A percentile compares a stretch with the other conserved stretches of the same genome.
phyloP scores from a whole-genome alignment of 2,888 invertebrate species.

The Azorinus chamasolen region DNA sequence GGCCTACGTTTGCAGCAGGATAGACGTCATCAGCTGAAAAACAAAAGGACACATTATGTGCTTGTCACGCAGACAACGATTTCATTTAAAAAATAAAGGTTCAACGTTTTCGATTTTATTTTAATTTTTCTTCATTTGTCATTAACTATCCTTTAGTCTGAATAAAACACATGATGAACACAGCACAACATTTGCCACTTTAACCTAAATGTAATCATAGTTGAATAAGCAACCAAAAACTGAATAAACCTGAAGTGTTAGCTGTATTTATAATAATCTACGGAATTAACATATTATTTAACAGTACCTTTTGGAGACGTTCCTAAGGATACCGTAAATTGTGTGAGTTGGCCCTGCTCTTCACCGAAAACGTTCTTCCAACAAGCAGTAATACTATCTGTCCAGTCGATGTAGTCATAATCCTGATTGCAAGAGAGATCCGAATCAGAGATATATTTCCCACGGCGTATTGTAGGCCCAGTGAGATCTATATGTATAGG shows the following conservation, averaged over 20 bases:
- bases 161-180: no score
- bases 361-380: conserved; percentile 62
- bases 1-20: conserved; percentile 17
- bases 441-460: conserved; percentile 59
- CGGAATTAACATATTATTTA: no score
- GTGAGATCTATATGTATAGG: conserved; percentile 63
- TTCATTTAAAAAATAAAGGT: no score
- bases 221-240: no score
- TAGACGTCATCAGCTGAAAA: conserved; percentile 55
- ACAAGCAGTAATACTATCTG: conserved; percentile 57
- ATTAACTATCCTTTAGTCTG: no score
- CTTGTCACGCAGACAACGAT: no score
- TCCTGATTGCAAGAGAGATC: conserved; percentile 52
- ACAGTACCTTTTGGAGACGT: conserved; percentile 37
- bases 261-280: no score
- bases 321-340: conserved; percentile 42
- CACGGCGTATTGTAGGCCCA: conserved; percentile 57
- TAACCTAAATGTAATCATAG: no score
- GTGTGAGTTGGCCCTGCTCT: conserved; percentile 22
- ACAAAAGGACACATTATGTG: conserved; percentile 12
- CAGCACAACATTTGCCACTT: no score
- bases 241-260: no score
- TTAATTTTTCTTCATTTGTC: no score
- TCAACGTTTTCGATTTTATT: no score
- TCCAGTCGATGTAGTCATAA: conserved; percentile 60